Evolutionary conservation across 2,888 invertebrate species (phyloP), one percentile per base, ranked within the genome.

Genomic region (Pristionchus maxplancki): DNA sequence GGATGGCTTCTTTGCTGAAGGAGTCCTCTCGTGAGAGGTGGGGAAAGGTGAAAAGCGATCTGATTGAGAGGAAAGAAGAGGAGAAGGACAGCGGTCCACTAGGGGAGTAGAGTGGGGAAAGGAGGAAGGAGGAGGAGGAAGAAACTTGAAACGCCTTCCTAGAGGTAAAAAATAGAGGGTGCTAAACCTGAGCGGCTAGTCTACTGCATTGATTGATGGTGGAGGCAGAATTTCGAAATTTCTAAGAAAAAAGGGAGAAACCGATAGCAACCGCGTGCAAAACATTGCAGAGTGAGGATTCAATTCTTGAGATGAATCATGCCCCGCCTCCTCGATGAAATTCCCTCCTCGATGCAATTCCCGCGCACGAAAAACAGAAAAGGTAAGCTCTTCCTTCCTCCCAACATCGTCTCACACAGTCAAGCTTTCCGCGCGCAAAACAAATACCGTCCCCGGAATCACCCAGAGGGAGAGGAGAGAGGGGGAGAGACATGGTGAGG

Each of bases 371-470:
- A 50, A 50, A 2, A 50, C 50, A 58, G n/a, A 58, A n/a, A 58
- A 58, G 58, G 58, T 58, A 58, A 58, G 58, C 58, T 58, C 58
- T 58, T 58, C 58, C 58, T 58, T 58, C 58, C 58, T 58, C 24
- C 58, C 58, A 58, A n/a, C 58, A 58, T 11, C 44, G 44, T 17
- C 58, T 58, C 58, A 24, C 44, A 78, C 44, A 78, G 44, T 44
- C 44, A 78, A 78, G 78, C 78, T 78, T 78, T 11, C 28, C 44
- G 37, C 17, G 40, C 71, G n/a, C 78, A 44, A 44, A 40, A 78
- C 78, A 78, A 78, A 78, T 78, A 78, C 37, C 24, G 74, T 40
- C 74, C 67, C 50, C 34, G 37, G 71, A 71, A 71, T 71, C 37
- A 40, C 17, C 71, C 6, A 37, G 71, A 34, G 67, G 34, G 67